Evolutionary conservation across 2,888 invertebrate genomes (phyloP).

Genomic region (Chaitophorus viminalis): DNA sequence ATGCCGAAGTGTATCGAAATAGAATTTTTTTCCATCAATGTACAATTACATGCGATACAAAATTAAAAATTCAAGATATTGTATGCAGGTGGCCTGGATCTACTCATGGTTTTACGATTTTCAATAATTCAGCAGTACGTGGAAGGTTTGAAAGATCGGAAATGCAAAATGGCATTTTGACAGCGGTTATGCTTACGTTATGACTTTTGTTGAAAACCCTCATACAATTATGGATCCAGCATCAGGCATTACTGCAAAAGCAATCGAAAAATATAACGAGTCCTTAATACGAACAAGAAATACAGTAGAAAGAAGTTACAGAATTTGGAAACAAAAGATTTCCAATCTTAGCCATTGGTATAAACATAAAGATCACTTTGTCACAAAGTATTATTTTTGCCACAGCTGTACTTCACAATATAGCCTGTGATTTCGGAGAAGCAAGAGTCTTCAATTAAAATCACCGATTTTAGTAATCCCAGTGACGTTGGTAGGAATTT

Average conservation of each 20-base stretch:
- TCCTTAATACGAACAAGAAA: background rate
- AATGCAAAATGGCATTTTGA: slow-evolving; percentile 65
- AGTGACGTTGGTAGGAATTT: no score
- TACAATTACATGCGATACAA: background rate
- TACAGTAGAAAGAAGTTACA: background rate
- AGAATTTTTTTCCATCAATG: no score
- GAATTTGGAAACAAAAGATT: background rate
- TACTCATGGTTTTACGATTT: no score
- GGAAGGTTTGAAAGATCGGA: slow-evolving; percentile 64
- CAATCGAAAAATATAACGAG: background rate
- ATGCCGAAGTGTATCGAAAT: no score
- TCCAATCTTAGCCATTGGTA: background rate
- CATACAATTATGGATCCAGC: no score
- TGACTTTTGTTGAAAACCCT: slow-evolving; percentile 65
- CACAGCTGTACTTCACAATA: no score
- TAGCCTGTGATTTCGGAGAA: no score
- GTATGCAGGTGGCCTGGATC: background rate
- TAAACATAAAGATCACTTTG: no score
- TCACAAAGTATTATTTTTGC: no score
- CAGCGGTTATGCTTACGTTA: slow-evolving; percentile 65
- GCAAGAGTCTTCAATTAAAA: no score
- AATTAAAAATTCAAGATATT: background rate
- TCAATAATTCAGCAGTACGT: no score
- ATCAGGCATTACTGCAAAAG: background rate
- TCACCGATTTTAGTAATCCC: no score